These are phyloP conservation scores for Protomyctophum bolini DNA, from an alignment of 2,113 vertebrate genomes.

Conservation along the genomic window DNA sequence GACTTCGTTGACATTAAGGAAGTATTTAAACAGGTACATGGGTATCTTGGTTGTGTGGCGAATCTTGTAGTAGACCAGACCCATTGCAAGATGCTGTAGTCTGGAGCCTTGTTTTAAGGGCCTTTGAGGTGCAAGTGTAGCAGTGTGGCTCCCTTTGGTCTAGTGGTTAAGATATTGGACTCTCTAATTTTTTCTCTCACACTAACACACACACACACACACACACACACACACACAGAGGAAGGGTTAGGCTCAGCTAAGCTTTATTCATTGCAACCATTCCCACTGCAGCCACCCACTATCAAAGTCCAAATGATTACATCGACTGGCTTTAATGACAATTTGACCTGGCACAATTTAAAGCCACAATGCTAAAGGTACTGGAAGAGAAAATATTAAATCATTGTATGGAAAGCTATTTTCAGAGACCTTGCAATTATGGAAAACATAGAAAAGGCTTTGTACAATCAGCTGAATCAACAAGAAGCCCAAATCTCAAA, in stretches of 20 bases:
- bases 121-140: constrained; percentile 14
- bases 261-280: constrained; percentile 46
- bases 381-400: neutral
- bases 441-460: too few relatives aligned
- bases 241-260: constrained; percentile 41
- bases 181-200: too few relatives aligned
- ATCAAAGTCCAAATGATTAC: constrained; percentile 24
- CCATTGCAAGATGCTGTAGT: too few relatives aligned
- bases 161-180: too few relatives aligned
- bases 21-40: too few relatives aligned
- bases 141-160: neutral
- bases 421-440: neutral
- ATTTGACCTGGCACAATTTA: constrained; percentile 19
- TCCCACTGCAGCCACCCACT: constrained; percentile 17
- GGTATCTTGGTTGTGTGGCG: too few relatives aligned
- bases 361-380: neutral
- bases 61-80: too few relatives aligned
- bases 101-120: constrained; percentile 30
- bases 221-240: too few relatives aligned
- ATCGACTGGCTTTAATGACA: constrained; percentile 46
- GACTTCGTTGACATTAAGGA: too few relatives aligned
- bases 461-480: too few relatives aligned
- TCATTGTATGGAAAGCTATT: neutral
- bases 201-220: too few relatives aligned
- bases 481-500: too few relatives aligned